A percentile compares a stretch with the other conserved stretches of the same genome.
Conservation (phyloP, 2,113 vertebrate species). For the Eleginops maclovinus region DNA sequence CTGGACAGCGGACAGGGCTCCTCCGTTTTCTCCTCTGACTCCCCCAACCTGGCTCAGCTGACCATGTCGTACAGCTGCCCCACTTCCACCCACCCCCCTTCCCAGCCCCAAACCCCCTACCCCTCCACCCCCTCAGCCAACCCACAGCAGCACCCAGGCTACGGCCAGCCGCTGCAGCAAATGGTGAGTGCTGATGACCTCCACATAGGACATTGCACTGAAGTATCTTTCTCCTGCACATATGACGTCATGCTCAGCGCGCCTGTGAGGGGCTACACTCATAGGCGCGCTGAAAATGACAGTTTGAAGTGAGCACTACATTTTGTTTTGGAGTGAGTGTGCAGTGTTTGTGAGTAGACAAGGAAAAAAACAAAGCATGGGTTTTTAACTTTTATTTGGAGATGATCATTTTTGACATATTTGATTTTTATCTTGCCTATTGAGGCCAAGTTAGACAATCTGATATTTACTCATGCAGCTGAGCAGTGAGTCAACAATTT, state of each 20-base stretch:
- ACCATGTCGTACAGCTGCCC: slow-evolving; percentile 90
- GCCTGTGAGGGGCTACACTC: slow-evolving; percentile 10
- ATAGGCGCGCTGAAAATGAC: slow-evolving; percentile 22
- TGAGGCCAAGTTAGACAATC: background rate
- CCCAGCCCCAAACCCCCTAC: slow-evolving; percentile 81
- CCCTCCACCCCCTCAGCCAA: slow-evolving; percentile 78
- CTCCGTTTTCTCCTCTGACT: slow-evolving; percentile 87
- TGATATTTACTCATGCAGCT: too few relatives aligned
- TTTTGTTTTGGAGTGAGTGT: slow-evolving; percentile 42
- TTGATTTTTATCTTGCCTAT: background rate
- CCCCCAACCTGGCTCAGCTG: slow-evolving; percentile 89
- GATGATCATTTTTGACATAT: background rate
- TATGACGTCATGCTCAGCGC: background rate
- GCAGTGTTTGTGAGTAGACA: slow-evolving; percentile 30
- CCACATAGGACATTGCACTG: background rate
- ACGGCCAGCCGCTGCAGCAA: slow-evolving; percentile 85
- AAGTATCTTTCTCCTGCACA: background rate
- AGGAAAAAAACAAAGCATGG: slow-evolving; percentile 3
- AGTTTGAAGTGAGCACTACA: slow-evolving; percentile 39
- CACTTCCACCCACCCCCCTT: slow-evolving; percentile 76
- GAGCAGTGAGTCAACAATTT: too few relatives aligned
- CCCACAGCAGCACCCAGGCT: slow-evolving; percentile 87
- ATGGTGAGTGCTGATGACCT: slow-evolving; percentile 87
- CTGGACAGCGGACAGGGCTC: slow-evolving; percentile 95
- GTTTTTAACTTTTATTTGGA: slow-evolving; percentile 10